Base-by-base conservation (phyloP, 2,797 vertebrate genomes). In the Clarias platycephalus region DNA sequence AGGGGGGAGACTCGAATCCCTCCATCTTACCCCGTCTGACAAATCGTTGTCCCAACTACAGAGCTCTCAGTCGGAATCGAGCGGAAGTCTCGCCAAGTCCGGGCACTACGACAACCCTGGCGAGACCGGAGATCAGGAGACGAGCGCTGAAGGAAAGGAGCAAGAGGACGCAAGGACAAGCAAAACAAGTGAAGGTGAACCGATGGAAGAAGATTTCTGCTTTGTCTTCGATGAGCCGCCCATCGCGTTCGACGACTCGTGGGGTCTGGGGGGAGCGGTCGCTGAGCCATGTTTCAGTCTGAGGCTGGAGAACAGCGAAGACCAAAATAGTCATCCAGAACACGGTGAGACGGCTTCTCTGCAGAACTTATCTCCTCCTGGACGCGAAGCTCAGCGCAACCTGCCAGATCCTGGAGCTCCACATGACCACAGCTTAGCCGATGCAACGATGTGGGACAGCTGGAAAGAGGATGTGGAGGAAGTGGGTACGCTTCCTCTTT, bases 401-500 rank as follows among this genome's bases (percentile, higher is more conserved):
- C 0, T 66, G 72, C 57, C 13, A 84, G 0, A 24, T 7, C 67
- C 44, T 66, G 85, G 28, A 75, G 26, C 85, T 0, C 81, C 89
- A 80, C 83, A 86, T 28, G 90, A 85, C 77, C 88, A 86, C 0
- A 94, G 94, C 88, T 92, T 94, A 60, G 91, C 96, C 88, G 94
- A 95, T 85, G 94, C 96, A 1, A 93, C 89, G 78, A 67, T 96
- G 22, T 97, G 97, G 97, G 95, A 95, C 15, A 92, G 94, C 55
- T 95, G 95, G 72, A 94, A 91, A 81, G 96, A 95, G 0, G 89
- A 91, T 12, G 90, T 90, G 13, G 88, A 92, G 0, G 94, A 94
- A 5, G 91, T 93, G 3, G 88, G 92, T 24, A 92, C 91, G 83
- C 91, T 93, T 89, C 93, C 95, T 91, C 91, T 95, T 5, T 90